Base-by-base conservation (phyloP, 1,140 invertebrate species). In the Coptotermes formosanus region DNA sequence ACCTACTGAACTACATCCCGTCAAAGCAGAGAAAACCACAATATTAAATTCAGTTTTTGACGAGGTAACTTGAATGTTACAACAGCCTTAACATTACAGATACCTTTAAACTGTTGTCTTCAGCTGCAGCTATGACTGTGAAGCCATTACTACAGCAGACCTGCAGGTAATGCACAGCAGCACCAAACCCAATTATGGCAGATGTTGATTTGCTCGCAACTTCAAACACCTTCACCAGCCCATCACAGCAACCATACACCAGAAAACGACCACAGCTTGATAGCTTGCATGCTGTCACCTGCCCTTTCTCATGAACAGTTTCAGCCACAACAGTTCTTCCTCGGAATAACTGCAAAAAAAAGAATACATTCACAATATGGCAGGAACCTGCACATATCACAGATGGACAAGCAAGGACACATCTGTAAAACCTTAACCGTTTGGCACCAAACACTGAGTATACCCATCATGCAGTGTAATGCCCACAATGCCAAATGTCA, bases 181-280 rank as follows among this genome's bases (percentile, higher is more conserved):
- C 64, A 75, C n/a, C n/a, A 30, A 75, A 75, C n/a, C 30, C 30
- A 25, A 75, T 75, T 75, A 75, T 75, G 64, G 30, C 64, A n/a
- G 25, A 9, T 30, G 64, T 75, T 6, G 64, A 75, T 30, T 75
- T 75, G 64, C n/a, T 75, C 64, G 30, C n/a, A 25, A 75, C 14
- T 25, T 75, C 64, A 30, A 75, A 75, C n/a, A 75, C 9, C 9
- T 75, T 75, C 0, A 75, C 64, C n/a, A 25, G n/a, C n/a, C 64
- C 64, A 75, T 75, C 64, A 75, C 64, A 75, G n/a, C 64, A 75
- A 11, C 64, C 64, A 75, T 75, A 75, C 64, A 75, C 25, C n/a
- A 75, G n/a, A 75, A n/a, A 75, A 25, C n/a, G 64, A n/a, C 64
- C 64, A 75, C 64, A 75, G n/a, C 9, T 30, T 14, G 64, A 75